Conservation (phyloP, 2,797 vertebrate genomes). For the Pristis pectinata region DNA sequence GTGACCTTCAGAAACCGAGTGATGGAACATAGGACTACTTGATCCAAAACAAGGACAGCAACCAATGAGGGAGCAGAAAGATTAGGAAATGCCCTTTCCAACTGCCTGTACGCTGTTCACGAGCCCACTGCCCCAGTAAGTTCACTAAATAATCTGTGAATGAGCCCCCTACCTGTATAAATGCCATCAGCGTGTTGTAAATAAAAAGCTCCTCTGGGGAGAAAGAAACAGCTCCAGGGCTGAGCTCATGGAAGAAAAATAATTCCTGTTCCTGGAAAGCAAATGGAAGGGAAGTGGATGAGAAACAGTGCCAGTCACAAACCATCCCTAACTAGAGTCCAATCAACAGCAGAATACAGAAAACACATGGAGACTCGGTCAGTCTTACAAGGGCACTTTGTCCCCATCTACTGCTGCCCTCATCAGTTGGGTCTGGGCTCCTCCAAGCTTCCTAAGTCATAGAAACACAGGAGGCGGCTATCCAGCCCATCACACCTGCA, state of each 20-base stretch:
- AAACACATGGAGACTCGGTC: background rate
- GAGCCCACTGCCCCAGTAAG: background rate
- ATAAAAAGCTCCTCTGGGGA: constrained; percentile 82
- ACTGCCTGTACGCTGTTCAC: background rate
- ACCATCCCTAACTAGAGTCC: background rate
- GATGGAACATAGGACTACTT: background rate
- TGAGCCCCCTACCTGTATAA: constrained; percentile 72
- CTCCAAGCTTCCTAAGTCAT: too few relatives aligned
- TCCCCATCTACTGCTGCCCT: background rate
- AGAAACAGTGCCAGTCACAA: background rate
- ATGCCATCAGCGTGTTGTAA: constrained; percentile 81
- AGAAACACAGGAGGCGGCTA: too few relatives aligned
- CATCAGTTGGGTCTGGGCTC: background rate
- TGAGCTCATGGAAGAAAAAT: constrained; percentile 94
- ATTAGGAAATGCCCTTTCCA: background rate
- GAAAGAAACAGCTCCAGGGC: constrained; percentile 92
- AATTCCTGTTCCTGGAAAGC: constrained; percentile 82
- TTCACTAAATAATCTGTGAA: background rate
- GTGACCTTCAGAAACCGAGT: background rate
- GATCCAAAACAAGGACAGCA: background rate
- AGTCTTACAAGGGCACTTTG: background rate
- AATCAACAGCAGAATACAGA: background rate
- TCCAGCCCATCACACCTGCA: too few relatives aligned
- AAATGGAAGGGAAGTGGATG: background rate
- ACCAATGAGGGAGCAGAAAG: background rate